Conservation (phyloP, 1,140 invertebrate species). For the Pseudobourletiella spinata region DNA sequence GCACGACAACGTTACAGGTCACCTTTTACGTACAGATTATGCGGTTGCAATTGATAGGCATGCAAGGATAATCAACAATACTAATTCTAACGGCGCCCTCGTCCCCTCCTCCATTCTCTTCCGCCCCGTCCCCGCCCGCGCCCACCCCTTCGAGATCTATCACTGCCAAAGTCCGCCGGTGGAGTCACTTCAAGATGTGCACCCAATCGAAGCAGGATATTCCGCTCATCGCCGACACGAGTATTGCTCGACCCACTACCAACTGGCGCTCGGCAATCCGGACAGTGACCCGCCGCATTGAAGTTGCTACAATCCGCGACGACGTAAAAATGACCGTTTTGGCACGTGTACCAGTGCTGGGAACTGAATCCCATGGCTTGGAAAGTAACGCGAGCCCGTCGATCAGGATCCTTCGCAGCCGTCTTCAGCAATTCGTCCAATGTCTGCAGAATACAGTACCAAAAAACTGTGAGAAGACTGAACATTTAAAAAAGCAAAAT, state of each 20-base stretch:
- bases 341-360: neutral
- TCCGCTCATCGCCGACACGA: neutral
- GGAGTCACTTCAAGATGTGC: neutral
- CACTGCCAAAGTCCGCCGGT: neutral
- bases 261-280: neutral
- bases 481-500: neutral
- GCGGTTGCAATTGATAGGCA: too few relatives aligned
- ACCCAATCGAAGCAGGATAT: neutral
- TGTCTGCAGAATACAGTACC: neutral
- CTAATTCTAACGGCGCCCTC: too few relatives aligned
- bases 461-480: too few relatives aligned
- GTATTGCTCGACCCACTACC: neutral
- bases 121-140: neutral
- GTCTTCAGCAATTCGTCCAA: neutral
- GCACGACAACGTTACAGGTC: too few relatives aligned
- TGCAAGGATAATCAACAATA: too few relatives aligned
- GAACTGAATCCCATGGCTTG: neutral
- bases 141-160: neutral
- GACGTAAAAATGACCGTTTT: neutral
- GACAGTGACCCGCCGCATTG: neutral
- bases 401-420: neutral
- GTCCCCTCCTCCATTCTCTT: too few relatives aligned
- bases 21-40: too few relatives aligned
- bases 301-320: neutral
- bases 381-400: neutral